Evolutionary conservation across 2,888 invertebrate genomes (phyloP).

Genomic region (Volucella inanis): DNA sequence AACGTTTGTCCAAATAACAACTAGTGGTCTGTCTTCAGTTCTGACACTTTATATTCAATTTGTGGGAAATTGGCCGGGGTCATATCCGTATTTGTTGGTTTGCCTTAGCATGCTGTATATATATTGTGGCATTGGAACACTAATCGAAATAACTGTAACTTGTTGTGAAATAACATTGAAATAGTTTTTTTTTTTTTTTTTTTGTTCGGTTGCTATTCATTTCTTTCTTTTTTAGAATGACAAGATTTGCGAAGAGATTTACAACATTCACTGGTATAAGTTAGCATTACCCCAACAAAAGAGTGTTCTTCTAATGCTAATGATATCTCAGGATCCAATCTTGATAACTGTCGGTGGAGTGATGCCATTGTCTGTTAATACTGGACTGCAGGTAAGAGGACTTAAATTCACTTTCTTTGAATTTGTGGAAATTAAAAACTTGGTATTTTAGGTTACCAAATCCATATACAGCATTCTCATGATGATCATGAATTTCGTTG

Average conservation of each 20-base stretch:
- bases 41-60: slow-evolving; percentile 76
- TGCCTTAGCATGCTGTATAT: slow-evolving; percentile 75
- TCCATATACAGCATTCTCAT: too few relatives aligned
- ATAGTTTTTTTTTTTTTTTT: too few relatives aligned
- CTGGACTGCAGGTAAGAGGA: slow-evolving; percentile 27
- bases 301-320: slow-evolving; percentile 22
- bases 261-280: slow-evolving; percentile 29
- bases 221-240: slow-evolving; percentile 8
- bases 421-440: neutral
- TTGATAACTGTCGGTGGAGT: slow-evolving; percentile 28
- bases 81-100: slow-evolving; percentile 74
- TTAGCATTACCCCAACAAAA: slow-evolving; percentile 21
- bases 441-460: too few relatives aligned
- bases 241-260: slow-evolving; percentile 31
- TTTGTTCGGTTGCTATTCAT: too few relatives aligned
- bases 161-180: too few relatives aligned
- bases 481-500: too few relatives aligned
- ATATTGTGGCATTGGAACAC: slow-evolving; percentile 77
- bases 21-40: slow-evolving; percentile 73
- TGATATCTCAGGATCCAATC: slow-evolving; percentile 40
- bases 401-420: neutral
- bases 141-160: slow-evolving; percentile 76
- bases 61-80: slow-evolving; percentile 76
- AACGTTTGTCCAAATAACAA: slow-evolving; percentile 71
- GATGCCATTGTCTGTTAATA: slow-evolving; percentile 26